These are phyloP conservation scores for Ciconia nigra DNA, from an alignment of 2,797 vertebrate species.

Conservation along the genomic window DNA sequence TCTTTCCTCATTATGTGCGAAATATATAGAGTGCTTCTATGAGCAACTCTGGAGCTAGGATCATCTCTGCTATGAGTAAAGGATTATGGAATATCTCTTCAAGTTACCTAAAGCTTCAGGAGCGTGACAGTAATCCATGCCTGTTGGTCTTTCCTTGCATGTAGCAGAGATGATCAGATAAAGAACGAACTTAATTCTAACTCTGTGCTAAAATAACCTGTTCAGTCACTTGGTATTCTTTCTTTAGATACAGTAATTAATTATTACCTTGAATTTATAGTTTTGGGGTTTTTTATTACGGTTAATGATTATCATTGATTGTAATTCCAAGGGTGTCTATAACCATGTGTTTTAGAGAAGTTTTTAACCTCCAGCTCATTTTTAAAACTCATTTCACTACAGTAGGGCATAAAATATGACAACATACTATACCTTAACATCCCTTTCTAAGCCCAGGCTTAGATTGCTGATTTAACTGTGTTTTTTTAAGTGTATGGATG, in stretches of 20 bases:
- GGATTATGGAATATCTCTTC: neutral
- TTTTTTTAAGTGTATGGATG: neutral
- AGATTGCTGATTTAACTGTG: neutral
- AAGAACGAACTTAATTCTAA: neutral
- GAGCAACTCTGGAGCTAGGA: neutral
- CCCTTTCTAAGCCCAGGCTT: neutral
- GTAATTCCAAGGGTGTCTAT: neutral
- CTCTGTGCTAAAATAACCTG: neutral
- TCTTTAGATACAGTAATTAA: neutral
- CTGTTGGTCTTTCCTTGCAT: neutral
- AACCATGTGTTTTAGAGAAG: neutral
- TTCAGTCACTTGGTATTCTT: neutral
- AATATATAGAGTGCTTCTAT: neutral
- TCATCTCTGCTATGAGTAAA: neutral
- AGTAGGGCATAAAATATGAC: neutral
- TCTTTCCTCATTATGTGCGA: neutral
- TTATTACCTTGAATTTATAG: neutral
- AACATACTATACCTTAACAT: neutral
- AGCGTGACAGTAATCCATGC: neutral
- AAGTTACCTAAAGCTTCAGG: neutral
- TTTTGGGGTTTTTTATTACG: neutral
- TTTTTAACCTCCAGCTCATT: neutral
- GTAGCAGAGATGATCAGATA: neutral
- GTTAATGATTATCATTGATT: neutral
- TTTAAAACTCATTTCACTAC: neutral